A percentile compares a stretch with the other conserved stretches of the same genome.
phyloP scores from a whole-genome alignment of 2,797 vertebrate genomes.

The Acropternis orthonyx region DNA sequence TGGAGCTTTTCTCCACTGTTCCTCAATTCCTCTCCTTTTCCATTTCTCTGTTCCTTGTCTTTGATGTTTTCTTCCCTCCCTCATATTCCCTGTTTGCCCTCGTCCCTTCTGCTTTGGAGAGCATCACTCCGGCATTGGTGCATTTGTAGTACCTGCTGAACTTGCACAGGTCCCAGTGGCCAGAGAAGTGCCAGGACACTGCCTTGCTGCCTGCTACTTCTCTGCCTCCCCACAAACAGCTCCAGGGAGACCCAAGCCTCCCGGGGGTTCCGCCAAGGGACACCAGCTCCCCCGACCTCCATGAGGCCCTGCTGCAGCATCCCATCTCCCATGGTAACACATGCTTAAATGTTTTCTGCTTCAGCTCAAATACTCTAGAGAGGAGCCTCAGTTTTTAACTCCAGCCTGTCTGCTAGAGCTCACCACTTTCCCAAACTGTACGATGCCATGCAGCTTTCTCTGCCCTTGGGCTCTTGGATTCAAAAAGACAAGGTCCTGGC shows the following conservation, averaged over 20 bases:
- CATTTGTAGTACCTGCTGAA: background rate
- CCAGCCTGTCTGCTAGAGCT: background rate
- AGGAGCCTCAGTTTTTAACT: background rate
- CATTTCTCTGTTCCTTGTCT: background rate
- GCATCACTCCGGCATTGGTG: rapidly evolving
- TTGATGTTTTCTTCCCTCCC: background rate
- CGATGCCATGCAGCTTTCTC: background rate
- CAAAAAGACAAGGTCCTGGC: background rate
- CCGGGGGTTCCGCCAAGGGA: background rate
- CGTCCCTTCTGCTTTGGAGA: background rate
- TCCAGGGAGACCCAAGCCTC: background rate
- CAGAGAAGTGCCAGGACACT: background rate
- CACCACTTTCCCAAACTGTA: background rate
- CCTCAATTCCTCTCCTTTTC: background rate
- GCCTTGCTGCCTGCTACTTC: rapidly evolving
- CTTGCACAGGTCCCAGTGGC: background rate
- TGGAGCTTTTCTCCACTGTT: background rate
- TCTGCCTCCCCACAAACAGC: background rate
- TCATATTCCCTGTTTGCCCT: background rate
- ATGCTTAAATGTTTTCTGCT: background rate
- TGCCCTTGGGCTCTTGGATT: background rate
- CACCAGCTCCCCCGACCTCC: background rate
- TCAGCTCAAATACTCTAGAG: background rate
- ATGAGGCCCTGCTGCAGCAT: background rate
- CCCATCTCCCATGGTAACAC: rapidly evolving